Evolutionary conservation across 2,797 vertebrate genomes (phyloP), one percentile per base, ranked within the genome.

Genomic region (Gallinago stenura): DNA sequence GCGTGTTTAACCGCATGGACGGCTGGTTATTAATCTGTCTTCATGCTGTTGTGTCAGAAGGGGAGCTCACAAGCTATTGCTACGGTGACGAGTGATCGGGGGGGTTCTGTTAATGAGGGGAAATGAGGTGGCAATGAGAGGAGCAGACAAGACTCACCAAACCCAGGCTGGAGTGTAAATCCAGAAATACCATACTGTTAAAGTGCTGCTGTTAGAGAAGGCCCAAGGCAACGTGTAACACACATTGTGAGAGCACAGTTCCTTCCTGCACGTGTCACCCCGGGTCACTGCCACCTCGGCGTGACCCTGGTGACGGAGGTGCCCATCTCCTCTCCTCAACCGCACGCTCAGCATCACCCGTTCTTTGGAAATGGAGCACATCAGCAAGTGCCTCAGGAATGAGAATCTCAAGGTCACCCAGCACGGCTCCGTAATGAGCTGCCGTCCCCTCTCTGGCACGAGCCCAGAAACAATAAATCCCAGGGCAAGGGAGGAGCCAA

Each of bases 71-170:
- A 73, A 88, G 78, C 91, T 93, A 95, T 3, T 3, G 11, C 82
- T 86, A 90, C 57, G 39, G 87, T 73, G 88, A 95, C 64, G 43
- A 93, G 88, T 64, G 64, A 93, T 12, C 21, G 39, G 60, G 43
- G 53, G 39, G 18, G 15, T 35, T 71, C 87, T 80, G 86, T 93
- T 95, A 96, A 96, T 95, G 95, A 89, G 64, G 41, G 73, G 51
- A 78, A 85, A 94, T 85, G 92, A 95, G 70, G 92, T 69, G 92
- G 56, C 71, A 65, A 88, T 83, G 90, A 97, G 65, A 81, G 71
- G 62, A 91, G 65, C 57, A 64, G 85, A 72, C 86, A 87, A 30
- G 65, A 82, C 75, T 82, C 71, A 71, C 39, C 88, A 57, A 71
- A 76, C 65, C 9, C 57, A 69, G 83, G 30, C 60, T 66, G 37